Conservation (phyloP, 2,888 invertebrate genomes). For the Holacanthella duospinosa region DNA sequence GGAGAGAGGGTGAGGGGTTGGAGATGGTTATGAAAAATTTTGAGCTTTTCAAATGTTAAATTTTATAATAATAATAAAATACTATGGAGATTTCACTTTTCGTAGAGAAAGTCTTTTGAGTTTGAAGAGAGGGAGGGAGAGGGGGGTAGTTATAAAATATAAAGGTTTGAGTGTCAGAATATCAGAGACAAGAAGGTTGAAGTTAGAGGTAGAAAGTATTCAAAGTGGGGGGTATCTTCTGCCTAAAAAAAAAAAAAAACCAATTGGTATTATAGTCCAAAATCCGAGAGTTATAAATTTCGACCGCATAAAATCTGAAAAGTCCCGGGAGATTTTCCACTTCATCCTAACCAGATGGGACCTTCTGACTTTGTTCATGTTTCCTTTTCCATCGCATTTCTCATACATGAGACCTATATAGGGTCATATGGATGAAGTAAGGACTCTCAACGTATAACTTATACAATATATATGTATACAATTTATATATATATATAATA, state of each 20-base stretch:
- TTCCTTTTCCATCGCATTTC: constrained; percentile 11
- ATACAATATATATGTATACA: too few species aligned
- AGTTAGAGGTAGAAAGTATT: constrained; percentile 7
- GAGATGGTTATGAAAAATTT: not conserved
- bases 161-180: constrained; percentile 12
- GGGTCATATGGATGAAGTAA: not conserved
- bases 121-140: too few species aligned
- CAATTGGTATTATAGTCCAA: constrained; percentile 22
- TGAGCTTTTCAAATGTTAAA: not conserved
- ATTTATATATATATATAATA: too few species aligned
- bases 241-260: not conserved
- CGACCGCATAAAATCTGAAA: constrained; percentile 36
- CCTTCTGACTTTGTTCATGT: constrained; percentile 13
- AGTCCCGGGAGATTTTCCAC: constrained; percentile 36
- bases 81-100: not conserved
- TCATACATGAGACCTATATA: constrained; percentile 14
- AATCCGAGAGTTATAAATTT: constrained; percentile 38
- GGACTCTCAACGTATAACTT: not conserved
- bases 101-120: too few species aligned
- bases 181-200: constrained; percentile 18
- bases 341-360: constrained; percentile 38
- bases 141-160: too few species aligned
- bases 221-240: not conserved
- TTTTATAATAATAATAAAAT: not conserved
- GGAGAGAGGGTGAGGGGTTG: not conserved